Conservation (phyloP, 2,888 invertebrate species). For the Cryptus armator region DNA sequence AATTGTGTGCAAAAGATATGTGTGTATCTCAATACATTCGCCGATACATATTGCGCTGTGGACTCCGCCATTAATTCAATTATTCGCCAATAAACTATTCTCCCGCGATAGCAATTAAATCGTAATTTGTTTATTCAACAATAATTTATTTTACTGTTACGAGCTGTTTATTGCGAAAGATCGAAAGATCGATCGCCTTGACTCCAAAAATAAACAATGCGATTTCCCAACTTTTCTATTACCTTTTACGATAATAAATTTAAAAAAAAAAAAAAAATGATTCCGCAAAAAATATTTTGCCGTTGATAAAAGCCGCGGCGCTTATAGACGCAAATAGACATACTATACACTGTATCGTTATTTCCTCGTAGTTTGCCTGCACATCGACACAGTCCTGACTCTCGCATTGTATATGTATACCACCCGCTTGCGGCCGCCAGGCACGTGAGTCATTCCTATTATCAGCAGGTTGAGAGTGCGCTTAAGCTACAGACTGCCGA, state of each 20-base stretch:
- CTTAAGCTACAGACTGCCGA: slow-evolving; percentile 45
- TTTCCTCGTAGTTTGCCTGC: slow-evolving; percentile 13
- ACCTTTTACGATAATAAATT: no score
- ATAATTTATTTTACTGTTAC: no score
- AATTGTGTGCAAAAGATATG: background rate
- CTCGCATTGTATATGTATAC: slow-evolving; percentile 2
- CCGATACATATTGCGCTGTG: background rate
- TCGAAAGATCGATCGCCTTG: background rate
- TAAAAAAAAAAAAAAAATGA: background rate
- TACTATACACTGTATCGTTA: slow-evolving; percentile 1
- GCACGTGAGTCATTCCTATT: slow-evolving; percentile 66
- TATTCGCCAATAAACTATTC: background rate
- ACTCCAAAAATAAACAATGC: no score
- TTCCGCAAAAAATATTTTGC: slow-evolving; percentile 28
- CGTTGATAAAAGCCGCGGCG: slow-evolving; percentile 48
- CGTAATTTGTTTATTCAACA: no score
- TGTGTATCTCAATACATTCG: slow-evolving; percentile 9
- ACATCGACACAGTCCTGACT: slow-evolving; percentile 35
- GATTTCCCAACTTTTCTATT: no score
- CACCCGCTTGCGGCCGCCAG: slow-evolving; percentile 49
- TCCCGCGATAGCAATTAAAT: no score
- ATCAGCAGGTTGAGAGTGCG: slow-evolving; percentile 55
- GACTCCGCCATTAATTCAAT: slow-evolving; percentile 5
- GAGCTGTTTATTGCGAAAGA: no score
- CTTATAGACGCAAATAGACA: slow-evolving; percentile 7